Base-by-base conservation (phyloP, 1,140 invertebrate genomes). In the Onthophagus taurus region DNA sequence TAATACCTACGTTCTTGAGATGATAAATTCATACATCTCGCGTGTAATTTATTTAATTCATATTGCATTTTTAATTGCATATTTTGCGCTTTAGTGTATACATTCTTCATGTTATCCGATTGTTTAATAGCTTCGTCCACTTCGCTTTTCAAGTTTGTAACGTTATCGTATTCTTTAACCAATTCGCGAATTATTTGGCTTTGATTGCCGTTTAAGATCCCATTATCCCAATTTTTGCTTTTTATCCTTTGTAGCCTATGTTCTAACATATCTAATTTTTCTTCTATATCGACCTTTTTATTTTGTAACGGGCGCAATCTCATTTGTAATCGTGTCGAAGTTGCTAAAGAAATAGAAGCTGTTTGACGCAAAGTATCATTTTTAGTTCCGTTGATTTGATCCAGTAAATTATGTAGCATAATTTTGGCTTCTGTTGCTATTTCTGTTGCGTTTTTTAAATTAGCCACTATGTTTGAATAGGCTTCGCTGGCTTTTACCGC, bases 401-500 rank as follows among this genome's bases (percentile, higher is more conserved):
- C 67, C 31, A 74, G 70, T 19, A 77, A 72, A 23, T 74, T 63
- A 18, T 77, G 64, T 1, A 80, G 74, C 9, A 78, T 74, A 21
- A 67, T 58, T 12, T 73, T 69, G 0, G 87, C 87, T 43, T 74
- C 71, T n/a, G 68, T 58, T 0, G 83, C 83, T 17, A 77, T 75
- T 12, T 74, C 59, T 51, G 68, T 68, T 0, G 86, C 85, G 20
- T 67, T 66, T 12, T 68, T 56, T 8, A 90, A 67, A 16, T 72
- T 72, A 31, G 80, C 72, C 0, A 84, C 76, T 38, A 95, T 91
- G 50, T 80, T 79, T 52, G 85, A 72, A 61, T 91, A 92, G 0
- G 83, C 88, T 39, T 78, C 76, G 29, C 88, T 89, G 1, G 87
- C 86, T 54, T 77, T 73, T 20, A 89, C 63, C 13, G 85, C 80